A percentile compares a stretch with the other conserved stretches of the same genome.
These are phyloP conservation scores for Temnopleurus reevesii DNA, from an alignment of 53 echinoderm and acorn worm species.

Conservation along the genomic window DNA sequence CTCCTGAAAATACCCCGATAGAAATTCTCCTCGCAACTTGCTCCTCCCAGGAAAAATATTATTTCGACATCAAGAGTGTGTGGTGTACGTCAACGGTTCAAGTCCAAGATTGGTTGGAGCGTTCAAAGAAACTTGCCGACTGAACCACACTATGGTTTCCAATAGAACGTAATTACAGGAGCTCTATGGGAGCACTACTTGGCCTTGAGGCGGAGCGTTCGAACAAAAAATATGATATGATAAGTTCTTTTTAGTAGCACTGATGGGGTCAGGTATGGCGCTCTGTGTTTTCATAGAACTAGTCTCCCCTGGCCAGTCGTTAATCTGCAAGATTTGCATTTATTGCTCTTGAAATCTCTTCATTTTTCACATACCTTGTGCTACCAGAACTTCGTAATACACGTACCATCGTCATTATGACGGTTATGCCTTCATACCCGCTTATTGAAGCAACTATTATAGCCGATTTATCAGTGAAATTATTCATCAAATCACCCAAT, in stretches of 20 bases:
- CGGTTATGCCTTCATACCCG: too few relatives aligned
- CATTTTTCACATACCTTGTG: too few relatives aligned
- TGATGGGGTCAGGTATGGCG: conserved; percentile 20
- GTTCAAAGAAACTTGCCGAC: conserved; percentile 47
- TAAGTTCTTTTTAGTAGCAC: conserved; percentile 30
- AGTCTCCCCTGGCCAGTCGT: conserved; percentile 20
- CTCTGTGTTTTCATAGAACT: conserved; percentile 33
- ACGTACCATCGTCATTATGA: too few relatives aligned
- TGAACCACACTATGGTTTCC: conserved; percentile 53
- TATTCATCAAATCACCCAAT: too few relatives aligned
- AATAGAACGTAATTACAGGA: conserved; percentile 56
- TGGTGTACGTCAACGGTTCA: conserved; percentile 37
- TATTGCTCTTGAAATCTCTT: too few relatives aligned
- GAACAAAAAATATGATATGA: conserved; percentile 48
- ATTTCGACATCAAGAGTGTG: conserved; percentile 20
- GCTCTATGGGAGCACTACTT: conserved; percentile 38
- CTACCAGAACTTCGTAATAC: too few relatives aligned
- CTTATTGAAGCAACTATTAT: too few relatives aligned
- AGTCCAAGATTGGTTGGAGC: conserved; percentile 23
- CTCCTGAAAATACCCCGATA: neutral
- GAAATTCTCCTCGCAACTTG: neutral
- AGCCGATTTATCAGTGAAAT: too few relatives aligned
- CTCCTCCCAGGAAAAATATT: conserved; percentile 26
- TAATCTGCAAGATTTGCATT: too few relatives aligned
- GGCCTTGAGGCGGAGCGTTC: conserved; percentile 50